Percentiles rank a stretch among this genome's conserved stretches.
phyloP scores from a whole-genome alignment of 2,113 vertebrate genomes.

The Tylochromis polylepis region DNA sequence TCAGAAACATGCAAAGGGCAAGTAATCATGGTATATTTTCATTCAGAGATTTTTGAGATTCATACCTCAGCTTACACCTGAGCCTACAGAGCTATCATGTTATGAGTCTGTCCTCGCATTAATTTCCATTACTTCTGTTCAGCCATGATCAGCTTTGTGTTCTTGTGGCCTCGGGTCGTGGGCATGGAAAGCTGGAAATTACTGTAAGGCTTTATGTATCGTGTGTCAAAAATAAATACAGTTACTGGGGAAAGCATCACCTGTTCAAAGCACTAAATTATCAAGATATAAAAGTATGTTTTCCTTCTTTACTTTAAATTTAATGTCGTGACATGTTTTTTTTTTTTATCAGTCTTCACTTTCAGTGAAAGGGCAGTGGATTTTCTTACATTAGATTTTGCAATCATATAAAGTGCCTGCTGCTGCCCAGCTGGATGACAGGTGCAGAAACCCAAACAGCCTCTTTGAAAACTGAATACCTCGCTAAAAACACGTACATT shows the following conservation, averaged over 20 bases:
- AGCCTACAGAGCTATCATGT: neutral
- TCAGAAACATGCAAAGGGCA: slow-evolving; percentile 67
- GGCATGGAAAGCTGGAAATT: slow-evolving; percentile 25
- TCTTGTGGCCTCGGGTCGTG: neutral
- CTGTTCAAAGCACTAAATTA: slow-evolving; percentile 23
- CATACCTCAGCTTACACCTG: slow-evolving; percentile 18
- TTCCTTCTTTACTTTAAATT: neutral
- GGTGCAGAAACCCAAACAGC: slow-evolving; percentile 62
- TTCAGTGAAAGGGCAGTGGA: slow-evolving; percentile 19
- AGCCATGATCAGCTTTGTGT: slow-evolving; percentile 26
- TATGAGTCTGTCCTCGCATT: slow-evolving; percentile 19
- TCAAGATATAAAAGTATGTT: slow-evolving; percentile 8
- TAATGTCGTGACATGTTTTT: slow-evolving; percentile 11
- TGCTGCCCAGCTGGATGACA: slow-evolving; percentile 31
- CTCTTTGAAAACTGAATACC: slow-evolving; percentile 37
- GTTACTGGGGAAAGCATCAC: slow-evolving; percentile 6
- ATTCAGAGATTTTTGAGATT: slow-evolving; percentile 5
- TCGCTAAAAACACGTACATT: slow-evolving; percentile 32
- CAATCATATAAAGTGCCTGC: slow-evolving; percentile 61
- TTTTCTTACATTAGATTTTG: slow-evolving; percentile 58
- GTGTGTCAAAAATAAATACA: slow-evolving; percentile 20
- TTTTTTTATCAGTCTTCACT: neutral
- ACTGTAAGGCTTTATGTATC: slow-evolving; percentile 25
- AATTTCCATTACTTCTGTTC: slow-evolving; percentile 39
- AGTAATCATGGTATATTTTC: slow-evolving; percentile 51